Conservation (phyloP, 2,888 invertebrate genomes). For the Rhingia rostrata region DNA sequence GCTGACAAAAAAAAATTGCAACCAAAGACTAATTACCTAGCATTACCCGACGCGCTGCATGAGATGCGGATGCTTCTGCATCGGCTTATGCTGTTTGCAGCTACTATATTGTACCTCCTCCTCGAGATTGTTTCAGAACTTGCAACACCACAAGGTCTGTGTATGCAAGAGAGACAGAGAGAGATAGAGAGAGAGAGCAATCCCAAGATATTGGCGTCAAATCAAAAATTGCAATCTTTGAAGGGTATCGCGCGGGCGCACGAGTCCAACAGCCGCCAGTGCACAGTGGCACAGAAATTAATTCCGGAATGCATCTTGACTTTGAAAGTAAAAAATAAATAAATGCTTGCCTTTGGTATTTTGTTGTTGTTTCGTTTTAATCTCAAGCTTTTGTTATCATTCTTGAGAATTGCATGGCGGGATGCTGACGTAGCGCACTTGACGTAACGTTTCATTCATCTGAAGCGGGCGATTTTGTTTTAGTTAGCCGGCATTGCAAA, state of each 20-base stretch:
- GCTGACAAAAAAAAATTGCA: conserved; percentile 39
- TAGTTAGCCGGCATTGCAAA: background rate
- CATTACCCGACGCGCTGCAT: conserved; percentile 58
- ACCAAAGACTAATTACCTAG: conserved; percentile 68
- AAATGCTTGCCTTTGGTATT: conserved; percentile 15
- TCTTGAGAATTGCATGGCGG: conserved; percentile 44
- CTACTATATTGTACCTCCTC: background rate
- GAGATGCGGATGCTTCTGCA: conserved; percentile 1
- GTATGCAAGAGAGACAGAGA: background rate
- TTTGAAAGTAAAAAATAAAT: conserved; percentile 10
- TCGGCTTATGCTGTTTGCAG: background rate
- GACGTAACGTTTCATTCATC: conserved; percentile 33
- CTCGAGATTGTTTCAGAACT: conserved; percentile 29
- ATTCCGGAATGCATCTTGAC: conserved; percentile 60
- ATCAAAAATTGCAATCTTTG: conserved; percentile 69
- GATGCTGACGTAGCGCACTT: conserved; percentile 53
- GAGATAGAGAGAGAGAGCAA: conserved; percentile 26
- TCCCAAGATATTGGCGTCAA: conserved; percentile 51
- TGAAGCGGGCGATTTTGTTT: conserved; percentile 3
- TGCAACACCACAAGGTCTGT: conserved; percentile 21
- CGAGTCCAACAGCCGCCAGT: conserved; percentile 9
- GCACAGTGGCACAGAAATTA: conserved; percentile 67
- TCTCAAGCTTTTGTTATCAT: conserved; percentile 65
- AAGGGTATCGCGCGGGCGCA: conserved; percentile 59
- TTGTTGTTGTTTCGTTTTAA: conserved; percentile 26